Percentiles rank a stretch among this genome's conserved stretches.
These are phyloP conservation scores for Amphimedon queenslandica DNA, from an alignment of 37 sponge, comb jelly and placozoan species.

Conservation along the genomic window DNA sequence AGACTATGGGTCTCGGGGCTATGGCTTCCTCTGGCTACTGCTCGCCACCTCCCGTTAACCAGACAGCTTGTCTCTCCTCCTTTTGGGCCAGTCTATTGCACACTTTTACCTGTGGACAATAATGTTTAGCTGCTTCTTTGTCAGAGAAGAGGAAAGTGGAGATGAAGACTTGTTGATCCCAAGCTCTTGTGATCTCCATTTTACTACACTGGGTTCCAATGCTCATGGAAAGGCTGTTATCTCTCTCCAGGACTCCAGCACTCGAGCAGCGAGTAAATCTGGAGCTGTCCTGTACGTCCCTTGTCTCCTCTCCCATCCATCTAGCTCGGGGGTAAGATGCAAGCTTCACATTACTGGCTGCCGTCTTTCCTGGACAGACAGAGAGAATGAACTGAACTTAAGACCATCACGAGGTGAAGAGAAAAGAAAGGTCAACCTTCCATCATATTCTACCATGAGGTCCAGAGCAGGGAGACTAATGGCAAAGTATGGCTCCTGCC, in stretches of 20 bases:
- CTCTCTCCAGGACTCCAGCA: neutral
- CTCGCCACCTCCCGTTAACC: too few relatives aligned
- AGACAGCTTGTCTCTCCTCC: too few relatives aligned
- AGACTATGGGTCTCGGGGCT: too few relatives aligned
- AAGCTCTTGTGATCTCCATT: neutral
- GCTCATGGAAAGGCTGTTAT: neutral
- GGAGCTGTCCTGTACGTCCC: slow-evolving; percentile 42
- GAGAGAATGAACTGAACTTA: neutral
- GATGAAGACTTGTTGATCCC: neutral
- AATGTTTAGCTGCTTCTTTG: too few relatives aligned
- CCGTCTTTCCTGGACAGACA: neutral
- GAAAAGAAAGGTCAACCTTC: neutral
- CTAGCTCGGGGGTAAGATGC: slow-evolving; percentile 4
- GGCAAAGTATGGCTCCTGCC: neutral
- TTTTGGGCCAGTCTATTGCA: too few relatives aligned
- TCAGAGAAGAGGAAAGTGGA: neutral
- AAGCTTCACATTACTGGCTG: slow-evolving; percentile 35
- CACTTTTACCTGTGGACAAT: too few relatives aligned
- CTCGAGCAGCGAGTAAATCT: too few relatives aligned
- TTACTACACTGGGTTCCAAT: neutral
- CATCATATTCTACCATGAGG: slow-evolving; percentile 14
- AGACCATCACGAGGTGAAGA: neutral
- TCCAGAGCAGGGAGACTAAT: neutral
- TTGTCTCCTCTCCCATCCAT: slow-evolving; percentile 8
- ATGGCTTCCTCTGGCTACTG: too few relatives aligned